Conservation (phyloP, 1,140 invertebrate species). For the Cheumatopsyche charites region DNA sequence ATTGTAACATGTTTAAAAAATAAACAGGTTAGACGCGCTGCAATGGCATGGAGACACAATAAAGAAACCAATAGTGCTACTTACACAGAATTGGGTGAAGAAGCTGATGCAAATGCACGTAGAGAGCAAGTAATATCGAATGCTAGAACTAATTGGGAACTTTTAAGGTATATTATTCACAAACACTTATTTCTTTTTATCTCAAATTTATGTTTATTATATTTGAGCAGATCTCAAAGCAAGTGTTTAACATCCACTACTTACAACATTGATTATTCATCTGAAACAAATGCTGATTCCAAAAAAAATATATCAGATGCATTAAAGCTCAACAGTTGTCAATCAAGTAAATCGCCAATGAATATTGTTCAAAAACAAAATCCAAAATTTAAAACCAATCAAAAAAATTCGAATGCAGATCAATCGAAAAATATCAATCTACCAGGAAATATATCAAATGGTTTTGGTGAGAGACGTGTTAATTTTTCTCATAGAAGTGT, state of each 20-base stretch:
- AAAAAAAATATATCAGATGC: slow-evolving; percentile 48
- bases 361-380: slow-evolving; percentile 24
- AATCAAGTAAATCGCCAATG: slow-evolving; percentile 29
- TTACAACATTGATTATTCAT: slow-evolving; percentile 52
- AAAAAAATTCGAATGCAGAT: not conserved
- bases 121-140: slow-evolving; percentile 81
- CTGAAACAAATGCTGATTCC: slow-evolving; percentile 51
- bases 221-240: slow-evolving; percentile 62
- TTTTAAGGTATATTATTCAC: slow-evolving; percentile 62
- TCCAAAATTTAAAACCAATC: not conserved
- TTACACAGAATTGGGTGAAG: slow-evolving; percentile 66
- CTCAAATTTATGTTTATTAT: slow-evolving; percentile 13
- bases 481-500: slow-evolving; percentile 61
- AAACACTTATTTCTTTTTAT: not conserved
- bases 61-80: slow-evolving; percentile 74
- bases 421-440: slow-evolving; percentile 8
- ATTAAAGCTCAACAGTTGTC: slow-evolving; percentile 30
- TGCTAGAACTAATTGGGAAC: slow-evolving; percentile 81
- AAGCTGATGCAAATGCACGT: slow-evolving; percentile 68
- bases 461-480: slow-evolving; percentile 54
- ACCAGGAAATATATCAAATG: slow-evolving; percentile 18
- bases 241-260: slow-evolving; percentile 57
- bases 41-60: slow-evolving; percentile 75
- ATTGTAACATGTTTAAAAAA: too few species aligned
- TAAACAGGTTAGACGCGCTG: slow-evolving; percentile 68